Base-by-base conservation (phyloP, 2,888 invertebrate species). In the Sisyra nigra region DNA sequence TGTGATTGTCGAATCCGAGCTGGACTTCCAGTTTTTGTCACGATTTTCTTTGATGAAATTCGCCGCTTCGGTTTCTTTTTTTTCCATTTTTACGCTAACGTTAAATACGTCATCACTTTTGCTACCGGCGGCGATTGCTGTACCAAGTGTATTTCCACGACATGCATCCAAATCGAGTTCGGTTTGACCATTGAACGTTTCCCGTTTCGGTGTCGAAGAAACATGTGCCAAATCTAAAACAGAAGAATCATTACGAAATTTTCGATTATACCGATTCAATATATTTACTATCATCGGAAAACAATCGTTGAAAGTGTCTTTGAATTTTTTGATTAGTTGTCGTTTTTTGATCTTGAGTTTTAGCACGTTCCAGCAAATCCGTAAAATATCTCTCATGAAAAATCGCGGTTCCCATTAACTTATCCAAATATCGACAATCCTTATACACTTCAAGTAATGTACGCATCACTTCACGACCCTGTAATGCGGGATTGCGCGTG, bases 351-450 rank as follows among this genome's bases (percentile, higher is more conserved):
- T 43, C 43, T 31, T 24, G 24, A 37, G 37, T 18, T 31, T 38
- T 37, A 13, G 82, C 79, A 2, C 78, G 70, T 51, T 80, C 77
- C 19, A 84, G 55, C 1, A 83, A 61, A 34, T 78, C 80, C 68
- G 76, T 71, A 60, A 86, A 86, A 61, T 86, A 78, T 55, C 77
- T 74, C 54, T 83, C 84, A 50, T 85, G 81, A 61, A 91, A 91
- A 62, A 84, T 88, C 3, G 80, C 74, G 0, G 89, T 88, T 40
- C 81, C 83, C 71, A 91, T 79, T 44, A 87, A 66, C 51, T 82
- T 81, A 62, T 91, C 89, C 60, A 91, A 68, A 56, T 80, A 85
- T 51, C 87, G 76, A 55, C 86, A 88, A 57, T 87, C 85, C 58
- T 85, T 87, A 57, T 88, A 88, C 35, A 88, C 75, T 54, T 77